phyloP scores from a whole-genome alignment of 2,113 vertebrate species.

The Clarias macrocephalus region DNA sequence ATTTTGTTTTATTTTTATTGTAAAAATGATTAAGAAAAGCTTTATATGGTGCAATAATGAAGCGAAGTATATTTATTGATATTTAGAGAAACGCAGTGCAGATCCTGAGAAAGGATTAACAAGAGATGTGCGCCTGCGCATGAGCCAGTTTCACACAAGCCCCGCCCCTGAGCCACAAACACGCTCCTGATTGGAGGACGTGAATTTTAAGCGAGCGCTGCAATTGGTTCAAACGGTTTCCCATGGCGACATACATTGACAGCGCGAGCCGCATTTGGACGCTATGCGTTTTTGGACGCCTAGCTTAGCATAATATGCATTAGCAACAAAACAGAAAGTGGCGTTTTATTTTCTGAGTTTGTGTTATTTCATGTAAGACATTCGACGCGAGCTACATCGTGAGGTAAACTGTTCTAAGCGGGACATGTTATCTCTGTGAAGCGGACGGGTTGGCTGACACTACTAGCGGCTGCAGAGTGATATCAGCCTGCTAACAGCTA shows the following conservation, averaged over 20 bases:
- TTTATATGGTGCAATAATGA: not conserved
- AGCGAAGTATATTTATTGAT: not conserved
- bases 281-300: not conserved
- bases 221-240: slow-evolving; percentile 41
- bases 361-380: not conserved
- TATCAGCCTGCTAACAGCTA: not conserved
- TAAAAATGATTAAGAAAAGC: not conserved
- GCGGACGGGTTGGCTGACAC: not conserved
- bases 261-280: slow-evolving; percentile 26
- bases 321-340: not conserved
- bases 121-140: not conserved
- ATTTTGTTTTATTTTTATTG: not conserved
- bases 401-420: not conserved
- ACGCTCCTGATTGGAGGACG: slow-evolving; percentile 30
- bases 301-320: slow-evolving; percentile 18
- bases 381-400: not conserved
- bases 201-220: not conserved
- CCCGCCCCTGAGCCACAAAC: not conserved
- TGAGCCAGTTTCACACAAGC: not conserved
- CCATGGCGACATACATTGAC: slow-evolving; percentile 53
- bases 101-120: not conserved
- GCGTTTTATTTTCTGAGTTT: not conserved
- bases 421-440: not conserved
- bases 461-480: too few relatives aligned
- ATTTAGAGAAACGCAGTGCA: not conserved